Evolutionary conservation across 2,113 vertebrate species (phyloP).

Genomic region (Petaurus breviceps): DNA sequence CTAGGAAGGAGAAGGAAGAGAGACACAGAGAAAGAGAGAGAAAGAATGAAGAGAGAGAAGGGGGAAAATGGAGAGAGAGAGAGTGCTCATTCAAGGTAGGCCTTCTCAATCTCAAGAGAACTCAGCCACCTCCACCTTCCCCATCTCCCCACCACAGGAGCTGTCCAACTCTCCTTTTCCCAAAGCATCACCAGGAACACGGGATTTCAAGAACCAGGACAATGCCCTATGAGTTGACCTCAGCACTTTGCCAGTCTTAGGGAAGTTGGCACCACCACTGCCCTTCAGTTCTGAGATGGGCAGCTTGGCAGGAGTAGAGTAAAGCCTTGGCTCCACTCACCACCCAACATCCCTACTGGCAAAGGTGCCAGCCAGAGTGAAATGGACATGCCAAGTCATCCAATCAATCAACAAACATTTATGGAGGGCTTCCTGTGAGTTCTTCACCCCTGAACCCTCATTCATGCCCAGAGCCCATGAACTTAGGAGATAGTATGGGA

Average conservation of each 20-base stretch:
- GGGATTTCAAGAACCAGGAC: conserved; percentile 46
- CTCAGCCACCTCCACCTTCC: background rate
- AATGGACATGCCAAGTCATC: background rate
- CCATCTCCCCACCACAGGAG: background rate
- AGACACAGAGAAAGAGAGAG: too few relatives aligned
- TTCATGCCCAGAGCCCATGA: background rate
- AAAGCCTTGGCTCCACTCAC: background rate
- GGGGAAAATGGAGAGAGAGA: background rate
- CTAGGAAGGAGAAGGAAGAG: too few relatives aligned
- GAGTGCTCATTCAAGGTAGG: background rate
- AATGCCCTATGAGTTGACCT: background rate
- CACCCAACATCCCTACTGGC: background rate
- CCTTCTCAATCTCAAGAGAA: background rate
- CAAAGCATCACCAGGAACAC: conserved; percentile 13
- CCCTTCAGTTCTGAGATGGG: background rate
- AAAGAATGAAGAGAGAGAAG: too few relatives aligned
- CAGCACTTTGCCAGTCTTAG: background rate
- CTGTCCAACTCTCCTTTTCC: conserved; percentile 8
- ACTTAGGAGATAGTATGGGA: background rate
- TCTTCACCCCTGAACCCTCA: background rate
- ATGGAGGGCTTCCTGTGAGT: conserved; percentile 14
- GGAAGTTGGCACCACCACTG: background rate
- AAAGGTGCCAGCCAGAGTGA: background rate
- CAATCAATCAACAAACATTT: background rate
- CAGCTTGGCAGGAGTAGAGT: background rate